phyloP scores from a whole-genome alignment of 23 tunicate genomes.

The Trididemnum clinides region DNA sequence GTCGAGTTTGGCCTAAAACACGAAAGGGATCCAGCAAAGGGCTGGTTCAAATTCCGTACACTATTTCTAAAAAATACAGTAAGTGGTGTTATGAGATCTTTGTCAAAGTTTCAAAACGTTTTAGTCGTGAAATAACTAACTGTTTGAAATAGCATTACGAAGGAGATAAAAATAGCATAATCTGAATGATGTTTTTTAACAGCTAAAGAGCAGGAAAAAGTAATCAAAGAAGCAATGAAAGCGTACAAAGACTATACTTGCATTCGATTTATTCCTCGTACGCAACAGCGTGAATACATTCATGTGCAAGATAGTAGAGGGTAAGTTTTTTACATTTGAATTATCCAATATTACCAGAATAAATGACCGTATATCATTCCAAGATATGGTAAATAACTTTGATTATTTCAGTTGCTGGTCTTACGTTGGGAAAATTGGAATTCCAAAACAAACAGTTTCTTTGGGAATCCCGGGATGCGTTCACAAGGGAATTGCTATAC shows the following conservation, averaged over 20 bases:
- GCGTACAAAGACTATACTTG: slow-evolving; percentile 74
- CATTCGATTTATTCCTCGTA: slow-evolving; percentile 79
- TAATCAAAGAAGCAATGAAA: slow-evolving; percentile 76
- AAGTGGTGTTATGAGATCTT: too few relatives aligned
- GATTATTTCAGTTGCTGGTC: slow-evolving; percentile 89
- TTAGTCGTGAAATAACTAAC: neutral
- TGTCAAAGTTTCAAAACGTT: neutral
- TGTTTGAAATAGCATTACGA: too few relatives aligned
- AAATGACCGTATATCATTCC: too few relatives aligned
- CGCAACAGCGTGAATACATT: slow-evolving; percentile 64
- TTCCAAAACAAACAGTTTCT: slow-evolving; percentile 78
- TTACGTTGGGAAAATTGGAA: slow-evolving; percentile 79
- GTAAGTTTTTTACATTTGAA: slow-evolving; percentile 35
- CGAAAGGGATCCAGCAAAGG: neutral
- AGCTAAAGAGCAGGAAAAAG: slow-evolving; percentile 54
- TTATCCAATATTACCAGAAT: too few relatives aligned
- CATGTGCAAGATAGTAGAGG: slow-evolving; percentile 65
- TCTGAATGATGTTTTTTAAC: neutral
- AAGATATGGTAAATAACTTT: too few relatives aligned
- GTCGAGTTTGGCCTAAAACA: neutral
- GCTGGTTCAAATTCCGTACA: slow-evolving; percentile 3
- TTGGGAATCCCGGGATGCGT: slow-evolving; percentile 94
- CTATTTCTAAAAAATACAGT: neutral
- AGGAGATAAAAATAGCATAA: too few relatives aligned
- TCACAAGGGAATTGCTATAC: slow-evolving; percentile 74